Conservation (phyloP, 2,888 invertebrate genomes). For the Tenodera sinensis region DNA sequence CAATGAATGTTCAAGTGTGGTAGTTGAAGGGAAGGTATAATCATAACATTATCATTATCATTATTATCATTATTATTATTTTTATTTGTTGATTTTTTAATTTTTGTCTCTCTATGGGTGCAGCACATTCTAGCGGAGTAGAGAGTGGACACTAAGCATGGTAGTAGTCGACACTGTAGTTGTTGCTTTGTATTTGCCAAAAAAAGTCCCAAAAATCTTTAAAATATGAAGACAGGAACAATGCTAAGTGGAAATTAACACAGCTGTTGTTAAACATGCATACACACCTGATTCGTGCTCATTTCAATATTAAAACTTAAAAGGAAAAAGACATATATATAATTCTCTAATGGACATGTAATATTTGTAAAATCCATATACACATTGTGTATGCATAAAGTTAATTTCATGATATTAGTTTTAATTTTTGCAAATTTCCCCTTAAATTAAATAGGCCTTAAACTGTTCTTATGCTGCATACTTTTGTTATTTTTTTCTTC, state of each 20-base stretch:
- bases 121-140: slow-evolving; percentile 21
- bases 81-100: background rate
- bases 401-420: background rate
- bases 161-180: slow-evolving; percentile 24
- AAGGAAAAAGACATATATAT: background rate
- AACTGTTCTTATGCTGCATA: background rate
- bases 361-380: slow-evolving; percentile 30
- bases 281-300: slow-evolving; percentile 34
- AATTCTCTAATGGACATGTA: slow-evolving; percentile 21
- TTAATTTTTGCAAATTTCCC: background rate
- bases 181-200: slow-evolving; percentile 28
- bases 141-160: background rate
- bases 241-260: slow-evolving; percentile 27
- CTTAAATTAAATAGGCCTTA: background rate
- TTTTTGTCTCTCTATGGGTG: slow-evolving; percentile 33
- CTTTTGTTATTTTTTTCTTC: background rate
- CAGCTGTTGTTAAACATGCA: slow-evolving; percentile 25
- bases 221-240: slow-evolving; percentile 27
- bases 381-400: slow-evolving; percentile 31
- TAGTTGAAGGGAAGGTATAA: slow-evolving; percentile 26
- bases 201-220: background rate
- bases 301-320: slow-evolving; percentile 22
- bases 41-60: slow-evolving; percentile 3
- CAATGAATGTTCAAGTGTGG: slow-evolving; percentile 31
- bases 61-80: background rate